Evolutionary conservation across 2,113 vertebrate species (phyloP).

Genomic region (Albula goreensis): DNA sequence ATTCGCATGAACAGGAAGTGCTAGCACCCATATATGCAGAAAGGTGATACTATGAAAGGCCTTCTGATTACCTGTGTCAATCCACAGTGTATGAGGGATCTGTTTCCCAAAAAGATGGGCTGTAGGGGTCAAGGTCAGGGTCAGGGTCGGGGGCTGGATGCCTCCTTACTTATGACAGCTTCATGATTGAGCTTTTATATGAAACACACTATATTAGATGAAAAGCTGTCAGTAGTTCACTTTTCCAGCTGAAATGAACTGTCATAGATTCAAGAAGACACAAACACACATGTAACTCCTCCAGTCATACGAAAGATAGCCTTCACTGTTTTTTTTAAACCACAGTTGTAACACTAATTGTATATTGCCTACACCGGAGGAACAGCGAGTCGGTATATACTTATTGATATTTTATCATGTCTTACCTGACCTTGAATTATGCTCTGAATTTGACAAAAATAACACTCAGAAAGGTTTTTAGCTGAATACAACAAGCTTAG

Average conservation of each 20-base stretch:
- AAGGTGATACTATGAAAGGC: background rate
- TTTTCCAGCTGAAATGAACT: too few species aligned
- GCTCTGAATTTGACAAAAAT: too few species aligned
- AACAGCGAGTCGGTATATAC: too few species aligned
- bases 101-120: background rate
- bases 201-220: too few species aligned
- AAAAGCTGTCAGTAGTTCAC: too few species aligned
- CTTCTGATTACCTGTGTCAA: background rate
- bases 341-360: too few species aligned
- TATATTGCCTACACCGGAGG: too few species aligned
- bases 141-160: background rate
- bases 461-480: background rate
- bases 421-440: background rate
- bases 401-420: background rate
- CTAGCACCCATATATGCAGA: background rate
- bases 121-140: background rate
- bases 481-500: background rate
- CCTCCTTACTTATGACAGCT: background rate
- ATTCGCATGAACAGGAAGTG: conserved; percentile 12
- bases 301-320: too few species aligned
- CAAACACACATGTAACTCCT: too few species aligned
- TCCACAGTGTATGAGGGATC: background rate
- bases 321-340: too few species aligned
- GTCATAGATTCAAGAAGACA: too few species aligned
- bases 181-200: background rate